Evolutionary conservation across 2,113 vertebrate species (phyloP).

Genomic region (Lycaon pictus): DNA sequence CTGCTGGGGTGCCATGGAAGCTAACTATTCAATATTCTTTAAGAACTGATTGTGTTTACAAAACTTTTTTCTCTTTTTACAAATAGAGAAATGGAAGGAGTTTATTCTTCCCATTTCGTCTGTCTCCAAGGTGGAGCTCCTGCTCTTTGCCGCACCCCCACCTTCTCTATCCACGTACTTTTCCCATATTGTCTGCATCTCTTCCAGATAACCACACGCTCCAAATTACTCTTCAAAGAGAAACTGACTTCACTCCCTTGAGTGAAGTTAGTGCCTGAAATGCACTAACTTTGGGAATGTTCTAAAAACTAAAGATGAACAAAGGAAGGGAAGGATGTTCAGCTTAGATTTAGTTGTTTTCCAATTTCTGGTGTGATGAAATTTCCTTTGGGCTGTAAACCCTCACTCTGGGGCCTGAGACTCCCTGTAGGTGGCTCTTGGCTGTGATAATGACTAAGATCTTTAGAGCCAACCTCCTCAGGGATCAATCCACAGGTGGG

Average conservation of each 20-base stretch:
- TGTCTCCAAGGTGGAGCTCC: background rate
- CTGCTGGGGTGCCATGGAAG: background rate
- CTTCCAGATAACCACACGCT: background rate
- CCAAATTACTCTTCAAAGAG: background rate
- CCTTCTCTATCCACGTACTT: background rate
- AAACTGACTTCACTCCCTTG: background rate
- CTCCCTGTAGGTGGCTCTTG: background rate
- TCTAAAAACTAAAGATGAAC: background rate
- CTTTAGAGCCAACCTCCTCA: background rate
- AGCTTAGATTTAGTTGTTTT: background rate
- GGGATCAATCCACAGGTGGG: background rate
- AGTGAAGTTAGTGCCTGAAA: background rate
- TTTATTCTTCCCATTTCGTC: background rate
- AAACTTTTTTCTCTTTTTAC: background rate
- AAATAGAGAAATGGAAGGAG: background rate
- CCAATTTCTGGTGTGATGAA: background rate
- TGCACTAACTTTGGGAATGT: background rate
- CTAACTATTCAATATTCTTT: background rate
- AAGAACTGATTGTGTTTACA: background rate
- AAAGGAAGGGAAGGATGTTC: background rate
- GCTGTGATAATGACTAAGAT: background rate
- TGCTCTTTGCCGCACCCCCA: accelerated
- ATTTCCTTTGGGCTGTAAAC: background rate
- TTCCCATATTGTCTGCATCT: background rate
- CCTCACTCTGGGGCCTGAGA: background rate